A percentile compares a stretch with the other conserved stretches of the same genome.
Conservation (phyloP, 2,888 invertebrate species). For the Bruchidius siliquastri region DNA sequence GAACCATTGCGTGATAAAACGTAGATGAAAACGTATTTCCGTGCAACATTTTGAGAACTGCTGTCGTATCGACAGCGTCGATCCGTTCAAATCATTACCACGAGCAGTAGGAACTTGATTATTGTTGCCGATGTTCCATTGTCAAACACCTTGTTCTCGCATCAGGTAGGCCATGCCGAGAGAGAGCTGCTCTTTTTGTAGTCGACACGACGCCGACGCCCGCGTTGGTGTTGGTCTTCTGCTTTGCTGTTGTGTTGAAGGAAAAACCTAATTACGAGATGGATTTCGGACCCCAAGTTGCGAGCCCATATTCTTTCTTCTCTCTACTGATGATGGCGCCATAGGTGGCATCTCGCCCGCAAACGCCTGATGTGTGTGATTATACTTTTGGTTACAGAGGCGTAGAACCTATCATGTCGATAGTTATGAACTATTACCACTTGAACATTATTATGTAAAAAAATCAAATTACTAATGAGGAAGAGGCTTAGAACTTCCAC, state of each 20-base stretch:
- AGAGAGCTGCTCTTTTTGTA: constrained; percentile 16
- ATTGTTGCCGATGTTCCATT: constrained; percentile 30
- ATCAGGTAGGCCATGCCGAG: constrained; percentile 28
- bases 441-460: too few species aligned
- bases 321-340: neutral
- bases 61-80: constrained; percentile 1
- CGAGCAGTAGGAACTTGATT: constrained; percentile 30
- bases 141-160: constrained; percentile 31
- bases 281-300: neutral
- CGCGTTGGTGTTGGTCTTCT: neutral
- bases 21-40: neutral
- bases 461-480: too few species aligned
- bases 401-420: neutral
- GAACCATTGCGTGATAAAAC: too few species aligned
- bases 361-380: neutral
- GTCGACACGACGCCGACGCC: neutral
- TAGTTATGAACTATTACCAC: too few species aligned
- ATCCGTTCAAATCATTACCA: constrained; percentile 26
- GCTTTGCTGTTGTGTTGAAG: neutral
- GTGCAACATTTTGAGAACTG: constrained; percentile 6
- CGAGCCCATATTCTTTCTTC: neutral
- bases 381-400: neutral
- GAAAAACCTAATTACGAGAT: neutral
- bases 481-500: too few species aligned
- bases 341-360: neutral